Evolutionary conservation across 2,888 invertebrate genomes (phyloP), one percentile per base, ranked within the genome.

Genomic region (Electrophaes corylata): DNA sequence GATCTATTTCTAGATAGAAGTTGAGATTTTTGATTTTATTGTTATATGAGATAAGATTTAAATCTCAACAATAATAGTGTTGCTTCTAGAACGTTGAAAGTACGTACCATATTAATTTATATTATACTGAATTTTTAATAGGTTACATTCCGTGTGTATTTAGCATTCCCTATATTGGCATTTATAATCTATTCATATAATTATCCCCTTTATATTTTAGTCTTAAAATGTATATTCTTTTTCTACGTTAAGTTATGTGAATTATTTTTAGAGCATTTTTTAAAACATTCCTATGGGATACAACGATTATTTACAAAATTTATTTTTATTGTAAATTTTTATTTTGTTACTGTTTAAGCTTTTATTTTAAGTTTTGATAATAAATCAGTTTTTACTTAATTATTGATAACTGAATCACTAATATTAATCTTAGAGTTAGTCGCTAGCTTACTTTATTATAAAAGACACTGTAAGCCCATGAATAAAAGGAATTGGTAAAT

Each of bases 401-500:
- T 69, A 67, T 69, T 62, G 35, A 65, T 68, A 55, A 60, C 54
- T 56, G 55, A 57, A 57, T 62, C 71, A 73, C 65, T 67, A 64
- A 69, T 69, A 68, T 50, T 70, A 57, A 66, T 78, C 79, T 78
- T 79, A 83, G 79, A 71, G 65, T 74, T 78, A 66, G 67, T 69
- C 68, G 81, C 82, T 86, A 85, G 83, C 73, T 79, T 76, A 79
- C 81, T 63, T 73, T 74, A 73, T 77, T 82, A 74, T 81, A 73
- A 77, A 60, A 76, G 75, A 78, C 73, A 74, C 71, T 86, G 84
- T 90, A 88, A 86, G 83, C 84, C 74, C 84, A 78, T 76, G 69
- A 85, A 85, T 81, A 89, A 88, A 83, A 79, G 84, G 87, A 91
- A 88, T 88, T 88, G 86, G 85, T 84, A 84, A 84, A 78, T 71